These are phyloP conservation scores for Andrena bucephala DNA, from an alignment of 2,888 invertebrate species.

Conservation along the genomic window DNA sequence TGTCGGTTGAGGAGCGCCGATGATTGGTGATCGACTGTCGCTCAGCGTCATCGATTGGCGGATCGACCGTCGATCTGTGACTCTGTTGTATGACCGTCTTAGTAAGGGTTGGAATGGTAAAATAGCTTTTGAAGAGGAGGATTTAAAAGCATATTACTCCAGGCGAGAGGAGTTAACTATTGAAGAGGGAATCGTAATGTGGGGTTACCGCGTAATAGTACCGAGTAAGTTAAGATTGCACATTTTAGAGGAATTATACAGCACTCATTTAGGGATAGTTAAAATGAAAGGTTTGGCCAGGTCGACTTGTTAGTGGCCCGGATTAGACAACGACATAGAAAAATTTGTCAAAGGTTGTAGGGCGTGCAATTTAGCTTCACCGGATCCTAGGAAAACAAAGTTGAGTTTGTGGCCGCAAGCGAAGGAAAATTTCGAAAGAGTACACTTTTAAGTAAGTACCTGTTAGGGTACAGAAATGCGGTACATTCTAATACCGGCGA, in stretches of 20 bases:
- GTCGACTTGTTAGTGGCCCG: conserved; percentile 13
- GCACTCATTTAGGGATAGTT: too few relatives aligned
- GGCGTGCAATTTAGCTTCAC: background rate
- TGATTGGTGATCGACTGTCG: too few relatives aligned
- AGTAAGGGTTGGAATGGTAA: background rate
- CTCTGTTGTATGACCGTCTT: background rate
- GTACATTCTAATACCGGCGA: conserved; percentile 11
- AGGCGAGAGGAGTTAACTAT: background rate
- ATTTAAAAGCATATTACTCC: background rate
- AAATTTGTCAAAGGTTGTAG: background rate
- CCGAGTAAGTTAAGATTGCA: background rate
- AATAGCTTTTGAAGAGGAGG: background rate
- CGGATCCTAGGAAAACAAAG: background rate
- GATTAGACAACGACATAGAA: conserved; percentile 3
- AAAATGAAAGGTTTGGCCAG: conserved; percentile 16
- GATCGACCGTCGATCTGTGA: too few relatives aligned
- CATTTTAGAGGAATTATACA: background rate
- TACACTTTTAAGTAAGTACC: conserved; percentile 8
- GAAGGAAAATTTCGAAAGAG: conserved; percentile 8
- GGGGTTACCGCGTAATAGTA: too few relatives aligned
- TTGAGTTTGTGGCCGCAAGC: conserved; percentile 8
- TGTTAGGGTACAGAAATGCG: conserved; percentile 5
- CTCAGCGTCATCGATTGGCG: too few relatives aligned
- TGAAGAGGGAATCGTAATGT: too few relatives aligned
- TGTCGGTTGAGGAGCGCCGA: too few relatives aligned